Percentiles rank a stretch among this genome's conserved stretches.
These are phyloP conservation scores for Portevinia maculata DNA, from an alignment of 2,888 invertebrate species.

Conservation along the genomic window DNA sequence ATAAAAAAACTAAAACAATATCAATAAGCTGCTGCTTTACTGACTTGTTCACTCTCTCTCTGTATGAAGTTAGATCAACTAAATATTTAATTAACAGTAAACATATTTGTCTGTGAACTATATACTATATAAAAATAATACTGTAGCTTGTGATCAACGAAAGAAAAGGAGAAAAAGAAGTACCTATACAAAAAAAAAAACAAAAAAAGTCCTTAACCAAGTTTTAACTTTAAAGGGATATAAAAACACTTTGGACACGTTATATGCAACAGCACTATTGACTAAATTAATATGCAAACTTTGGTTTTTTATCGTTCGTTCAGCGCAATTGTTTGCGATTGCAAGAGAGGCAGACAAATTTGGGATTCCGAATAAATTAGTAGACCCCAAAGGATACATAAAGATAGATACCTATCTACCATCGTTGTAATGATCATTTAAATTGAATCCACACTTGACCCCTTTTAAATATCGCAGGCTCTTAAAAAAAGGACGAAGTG, in stretches of 20 bases:
- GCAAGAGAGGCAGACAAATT: conserved; percentile 17
- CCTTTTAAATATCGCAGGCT: conserved; percentile 1
- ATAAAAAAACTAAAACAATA: no score
- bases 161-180: conserved; percentile 19
- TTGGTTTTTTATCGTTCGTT: conserved; percentile 47
- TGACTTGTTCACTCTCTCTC: neutral
- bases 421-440: conserved; percentile 32
- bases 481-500: neutral
- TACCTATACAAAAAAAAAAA: conserved; percentile 5
- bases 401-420: neutral
- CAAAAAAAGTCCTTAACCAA: conserved; percentile 9
- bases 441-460: conserved; percentile 59
- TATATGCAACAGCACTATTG: conserved; percentile 49
- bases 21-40: neutral
- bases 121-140: conserved; percentile 1
- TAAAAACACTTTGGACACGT: neutral
- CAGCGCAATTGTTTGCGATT: conserved; percentile 58
- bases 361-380: conserved; percentile 43
- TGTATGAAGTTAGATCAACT: conserved; percentile 25
- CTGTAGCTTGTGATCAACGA: conserved; percentile 27
- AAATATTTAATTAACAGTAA: conserved; percentile 48
- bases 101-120: conserved; percentile 24
- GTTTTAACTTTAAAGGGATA: conserved; percentile 2
- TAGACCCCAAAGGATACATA: conserved; percentile 19
- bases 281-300: conserved; percentile 67